Base-by-base conservation (phyloP, 2,797 vertebrate genomes). In the Falco naumanni region DNA sequence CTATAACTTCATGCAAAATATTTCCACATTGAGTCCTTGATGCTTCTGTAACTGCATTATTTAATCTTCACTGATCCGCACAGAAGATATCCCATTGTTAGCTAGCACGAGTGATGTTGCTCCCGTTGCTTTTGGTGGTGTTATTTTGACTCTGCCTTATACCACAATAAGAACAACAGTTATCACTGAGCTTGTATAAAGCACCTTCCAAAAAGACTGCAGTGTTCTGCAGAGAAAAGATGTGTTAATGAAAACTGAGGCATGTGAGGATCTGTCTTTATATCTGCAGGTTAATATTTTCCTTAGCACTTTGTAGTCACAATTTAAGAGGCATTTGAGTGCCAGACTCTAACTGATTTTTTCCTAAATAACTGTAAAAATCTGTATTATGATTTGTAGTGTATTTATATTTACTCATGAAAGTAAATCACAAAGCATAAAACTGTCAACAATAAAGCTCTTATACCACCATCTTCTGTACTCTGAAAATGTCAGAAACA, bases 311-410 rank as follows among this genome's bases (percentile, higher is more conserved):
- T 53, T 34, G 48, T 85, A 50, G 48, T 70, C 41, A 39, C 37
- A 56, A 63, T 89, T 64, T 74, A 48, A 83, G 72, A 92, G 34
- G 29, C 15, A 60, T 56, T 37, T 77, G 24, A 70, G 13, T 70
- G 10, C 57, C 64, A 53, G 48, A 68, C 56, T 92, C 47, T 17
- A 69, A 43, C 8, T 37, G 51, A 15, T 77, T 93, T 80, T 80
- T 85, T 87, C 63, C 26, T 68, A 77, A 93, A 24, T 77, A 91
- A 41, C 31, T 57, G n/a, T 56, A 74, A 93, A 95, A 89, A 31
- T n/a, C n/a, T 70, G 29, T 41, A 41, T 64, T 66, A 80, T 60
- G 48, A 79, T 66, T 83, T 80, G 34, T 57, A 86, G 39, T 21
- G 25, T 17, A 59, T 45, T 45, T 45, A 45, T 45, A 45, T 45